Percentiles rank a stretch among this genome's conserved stretches.
Evolutionary conservation across 2,113 vertebrate genomes (phyloP).

Genomic region (Lamprologus tigripictilis): DNA sequence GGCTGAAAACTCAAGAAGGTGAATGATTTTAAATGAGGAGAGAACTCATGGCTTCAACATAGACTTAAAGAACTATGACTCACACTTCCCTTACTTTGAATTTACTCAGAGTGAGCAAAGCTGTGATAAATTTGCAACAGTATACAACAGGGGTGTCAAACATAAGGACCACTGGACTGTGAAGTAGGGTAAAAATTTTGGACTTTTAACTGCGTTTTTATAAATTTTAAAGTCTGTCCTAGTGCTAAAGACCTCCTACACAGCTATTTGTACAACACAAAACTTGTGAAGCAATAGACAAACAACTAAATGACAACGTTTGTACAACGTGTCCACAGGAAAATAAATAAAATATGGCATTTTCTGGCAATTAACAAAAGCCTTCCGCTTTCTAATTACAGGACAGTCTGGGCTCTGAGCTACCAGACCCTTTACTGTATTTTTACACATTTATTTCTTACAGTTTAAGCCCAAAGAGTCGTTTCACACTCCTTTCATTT

Average conservation of each 20-base stretch:
- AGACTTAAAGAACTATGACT: neutral
- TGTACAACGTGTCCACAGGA: fast-evolving
- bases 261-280: neutral
- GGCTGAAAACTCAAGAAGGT: neutral
- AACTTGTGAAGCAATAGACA: neutral
- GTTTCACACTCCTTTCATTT: neutral
- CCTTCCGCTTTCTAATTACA: neutral
- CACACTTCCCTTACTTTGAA: neutral
- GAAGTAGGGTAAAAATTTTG: neutral
- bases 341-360: neutral
- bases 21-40: neutral
- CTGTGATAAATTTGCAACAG: neutral
- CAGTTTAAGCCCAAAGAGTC: fast-evolving
- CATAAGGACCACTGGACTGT: neutral
- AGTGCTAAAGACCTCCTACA: neutral
- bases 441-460: neutral
- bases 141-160: neutral
- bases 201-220: neutral
- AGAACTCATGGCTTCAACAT: no score
- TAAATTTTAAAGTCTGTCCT: neutral
- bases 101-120: neutral
- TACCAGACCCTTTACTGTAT: neutral
- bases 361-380: neutral
- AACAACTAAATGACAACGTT: neutral
- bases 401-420: neutral